phyloP scores from a whole-genome alignment of 2,888 invertebrate genomes.

The Gymnosoma rotundatum region DNA sequence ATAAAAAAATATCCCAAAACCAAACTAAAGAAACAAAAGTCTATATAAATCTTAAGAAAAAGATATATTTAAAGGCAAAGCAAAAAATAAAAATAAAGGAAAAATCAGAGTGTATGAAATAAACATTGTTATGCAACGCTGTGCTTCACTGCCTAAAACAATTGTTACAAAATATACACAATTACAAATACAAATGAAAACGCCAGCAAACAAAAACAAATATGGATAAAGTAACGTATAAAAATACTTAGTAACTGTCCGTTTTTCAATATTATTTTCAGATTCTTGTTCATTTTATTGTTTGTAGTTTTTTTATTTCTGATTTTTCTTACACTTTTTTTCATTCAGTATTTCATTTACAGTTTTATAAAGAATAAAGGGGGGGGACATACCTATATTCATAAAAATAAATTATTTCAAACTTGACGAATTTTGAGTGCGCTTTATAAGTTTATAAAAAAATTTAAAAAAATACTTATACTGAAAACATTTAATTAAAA shows the following conservation, averaged over 20 bases:
- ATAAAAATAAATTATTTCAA: background rate
- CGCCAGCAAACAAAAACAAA: slow-evolving; percentile 23
- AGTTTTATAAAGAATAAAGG: slow-evolving; percentile 17
- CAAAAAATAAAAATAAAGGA: background rate
- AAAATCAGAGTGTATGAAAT: slow-evolving; percentile 61
- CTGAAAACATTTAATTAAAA: too few species aligned
- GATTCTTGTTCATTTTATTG: slow-evolving; percentile 53
- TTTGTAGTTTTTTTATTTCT: slow-evolving; percentile 37
- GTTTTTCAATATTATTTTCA: slow-evolving; percentile 72
- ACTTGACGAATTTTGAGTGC: background rate
- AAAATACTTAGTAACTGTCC: slow-evolving; percentile 76
- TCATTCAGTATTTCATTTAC: slow-evolving; percentile 46
- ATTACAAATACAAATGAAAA: slow-evolving; percentile 43
- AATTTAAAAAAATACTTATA: too few species aligned
- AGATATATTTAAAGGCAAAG: background rate
- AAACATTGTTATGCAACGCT: slow-evolving; percentile 71
- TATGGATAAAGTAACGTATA: slow-evolving; percentile 26
- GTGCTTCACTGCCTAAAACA: slow-evolving; percentile 78
- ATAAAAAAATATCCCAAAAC: slow-evolving; percentile 48
- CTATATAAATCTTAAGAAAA: slow-evolving; percentile 34
- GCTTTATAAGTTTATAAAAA: background rate
- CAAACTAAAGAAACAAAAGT: slow-evolving; percentile 11
- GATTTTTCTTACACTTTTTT: slow-evolving; percentile 15
- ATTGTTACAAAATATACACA: slow-evolving; percentile 73
- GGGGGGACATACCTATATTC: background rate